Base-by-base conservation (phyloP, 1,140 invertebrate genomes). In the Phymastichus coffea region DNA sequence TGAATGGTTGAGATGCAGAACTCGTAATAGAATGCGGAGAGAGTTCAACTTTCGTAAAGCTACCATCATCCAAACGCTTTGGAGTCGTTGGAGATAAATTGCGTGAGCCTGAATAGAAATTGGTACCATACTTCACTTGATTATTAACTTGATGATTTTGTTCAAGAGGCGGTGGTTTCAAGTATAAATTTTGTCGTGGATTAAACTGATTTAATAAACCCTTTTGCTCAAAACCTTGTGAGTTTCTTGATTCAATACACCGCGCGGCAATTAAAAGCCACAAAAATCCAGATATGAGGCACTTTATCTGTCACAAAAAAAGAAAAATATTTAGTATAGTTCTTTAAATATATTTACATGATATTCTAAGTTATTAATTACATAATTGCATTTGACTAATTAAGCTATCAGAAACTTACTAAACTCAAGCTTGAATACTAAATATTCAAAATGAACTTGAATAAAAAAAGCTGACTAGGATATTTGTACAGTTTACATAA, bases 401-500 rank as follows among this genome's bases (percentile, higher is more conserved):
- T n/a, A n/a, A n/a, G n/a, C n/a, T n/a, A n/a, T 33, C 28, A 46
- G 49, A 59, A 59, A 59, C 57, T 53, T 59, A 59, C 57, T 59
- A 59, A 59, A 59, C 52, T 7, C 35, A 43, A 46, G 57, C 57
- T 59, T 59, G 57, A 46, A 59, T 53, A 59, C 49, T 3, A 46
- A 19, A 51, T 25, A 7, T 25, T 58, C n/a, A n/a, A n/a, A n/a
- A n/a, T n/a, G n/a, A n/a, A n/a, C n/a, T n/a, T n/a, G n/a, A n/a
- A n/a, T n/a, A n/a, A n/a, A n/a, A n/a, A n/a, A n/a, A n/a, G n/a
- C n/a, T n/a, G n/a, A n/a, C n/a, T n/a, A n/a, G n/a, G n/a, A n/a
- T n/a, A n/a, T n/a, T n/a, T n/a, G n/a, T n/a, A n/a, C n/a, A n/a
- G n/a, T n/a, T n/a, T n/a, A n/a, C n/a, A n/a, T n/a, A n/a, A n/a